These are phyloP conservation scores for Apus apus DNA, from an alignment of 2,113 vertebrate genomes.

Conservation along the genomic window DNA sequence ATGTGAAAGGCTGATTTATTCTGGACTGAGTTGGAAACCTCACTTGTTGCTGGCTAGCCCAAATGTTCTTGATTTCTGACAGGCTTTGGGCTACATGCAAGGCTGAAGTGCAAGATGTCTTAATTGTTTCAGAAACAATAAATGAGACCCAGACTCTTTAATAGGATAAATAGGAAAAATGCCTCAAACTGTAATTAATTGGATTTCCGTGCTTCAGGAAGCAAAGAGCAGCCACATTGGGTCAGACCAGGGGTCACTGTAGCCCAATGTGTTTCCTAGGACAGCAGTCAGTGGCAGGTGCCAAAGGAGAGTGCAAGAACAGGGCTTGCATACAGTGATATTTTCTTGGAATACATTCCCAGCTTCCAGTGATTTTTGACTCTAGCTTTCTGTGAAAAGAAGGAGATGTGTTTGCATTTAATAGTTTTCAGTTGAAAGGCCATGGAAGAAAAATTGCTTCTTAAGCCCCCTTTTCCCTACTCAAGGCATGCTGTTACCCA, in stretches of 20 bases:
- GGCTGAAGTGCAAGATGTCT: not conserved
- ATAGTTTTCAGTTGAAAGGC: not conserved
- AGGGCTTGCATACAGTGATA: not conserved
- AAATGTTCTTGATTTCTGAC: not conserved
- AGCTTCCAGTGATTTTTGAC: not conserved
- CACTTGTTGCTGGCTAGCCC: not conserved
- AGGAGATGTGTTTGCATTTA: not conserved
- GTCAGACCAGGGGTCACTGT: not conserved
- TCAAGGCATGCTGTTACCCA: not conserved
- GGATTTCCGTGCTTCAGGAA: not conserved
- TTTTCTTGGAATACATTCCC: not conserved
- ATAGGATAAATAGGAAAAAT: not conserved
- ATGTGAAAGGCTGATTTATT: not conserved
- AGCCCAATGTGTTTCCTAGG: rapidly evolving
- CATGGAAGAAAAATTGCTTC: not conserved
- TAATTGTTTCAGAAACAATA: not conserved
- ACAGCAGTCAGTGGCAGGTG: not conserved
- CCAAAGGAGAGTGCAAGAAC: not conserved
- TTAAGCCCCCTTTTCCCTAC: not conserved
- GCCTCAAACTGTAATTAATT: not conserved
- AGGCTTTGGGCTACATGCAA: not conserved
- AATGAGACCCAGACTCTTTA: not conserved
- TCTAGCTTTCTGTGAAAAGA: not conserved
- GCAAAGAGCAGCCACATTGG: not conserved
- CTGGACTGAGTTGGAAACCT: not conserved